These are phyloP conservation scores for Xanthostigma xanthostigma DNA, from an alignment of 2,888 invertebrate genomes.

Conservation along the genomic window DNA sequence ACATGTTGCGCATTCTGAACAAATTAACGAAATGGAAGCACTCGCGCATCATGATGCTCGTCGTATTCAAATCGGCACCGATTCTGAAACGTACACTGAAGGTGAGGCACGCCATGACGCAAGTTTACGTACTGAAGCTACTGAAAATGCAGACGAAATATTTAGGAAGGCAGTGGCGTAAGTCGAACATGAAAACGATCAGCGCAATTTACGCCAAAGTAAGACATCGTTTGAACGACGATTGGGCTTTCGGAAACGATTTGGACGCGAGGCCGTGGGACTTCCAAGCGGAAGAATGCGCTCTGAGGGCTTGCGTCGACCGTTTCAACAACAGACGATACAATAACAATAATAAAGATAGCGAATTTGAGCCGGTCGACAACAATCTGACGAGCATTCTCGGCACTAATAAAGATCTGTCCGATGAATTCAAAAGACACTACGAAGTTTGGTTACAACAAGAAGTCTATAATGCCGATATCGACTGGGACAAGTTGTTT, in stretches of 20 bases:
- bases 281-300: conserved; percentile 94
- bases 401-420: conserved; percentile 64
- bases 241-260: conserved; percentile 99
- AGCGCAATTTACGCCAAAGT: conserved; percentile 98
- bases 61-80: conserved; percentile 98
- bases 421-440: conserved; percentile 82
- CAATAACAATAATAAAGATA: conserved; percentile 28
- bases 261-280: conserved; percentile 97
- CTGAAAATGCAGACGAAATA: conserved; percentile 99
- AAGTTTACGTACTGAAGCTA: conserved; percentile 92
- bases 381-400: conserved; percentile 71
- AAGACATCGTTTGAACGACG: conserved; percentile 90
- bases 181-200: conserved; percentile 98
- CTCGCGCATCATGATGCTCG: conserved; percentile 98
- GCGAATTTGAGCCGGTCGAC: conserved; percentile 53
- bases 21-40: conserved; percentile 99
- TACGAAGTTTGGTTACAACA: conserved; percentile 93
- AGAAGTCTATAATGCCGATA: conserved; percentile 82
- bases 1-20: conserved; percentile 87
- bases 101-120: conserved; percentile 92
- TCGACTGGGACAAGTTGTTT: conserved; percentile 57
- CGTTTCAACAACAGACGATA: conserved; percentile 91
- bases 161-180: conserved; percentile 96
- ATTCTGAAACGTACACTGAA: conserved; percentile 92
- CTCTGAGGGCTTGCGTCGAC: conserved; percentile 85